phyloP scores from a whole-genome alignment of 1,140 invertebrate genomes.

The Akabosia matsudoensis region DNA sequence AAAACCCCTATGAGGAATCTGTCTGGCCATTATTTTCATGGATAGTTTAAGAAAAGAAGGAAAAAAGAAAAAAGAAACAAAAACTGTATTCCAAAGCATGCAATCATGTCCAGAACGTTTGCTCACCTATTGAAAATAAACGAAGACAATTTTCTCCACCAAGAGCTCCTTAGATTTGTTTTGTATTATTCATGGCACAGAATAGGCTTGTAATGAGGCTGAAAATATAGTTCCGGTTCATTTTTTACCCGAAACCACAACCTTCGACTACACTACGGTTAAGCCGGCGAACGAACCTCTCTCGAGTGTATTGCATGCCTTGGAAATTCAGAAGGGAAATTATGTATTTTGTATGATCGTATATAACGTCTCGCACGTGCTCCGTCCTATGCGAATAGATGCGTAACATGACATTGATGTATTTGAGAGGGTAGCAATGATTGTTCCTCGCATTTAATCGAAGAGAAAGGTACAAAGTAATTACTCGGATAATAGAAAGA shows the following conservation, averaged over 20 bases:
- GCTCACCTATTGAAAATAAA: background rate
- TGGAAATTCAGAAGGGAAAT: too few relatives aligned
- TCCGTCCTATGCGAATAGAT: background rate
- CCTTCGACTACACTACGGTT: background rate
- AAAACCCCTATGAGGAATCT: too few relatives aligned
- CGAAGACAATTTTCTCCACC: background rate
- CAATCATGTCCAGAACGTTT: background rate
- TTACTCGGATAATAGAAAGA: background rate
- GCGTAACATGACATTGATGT: constrained; percentile 3
- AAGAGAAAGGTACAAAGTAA: background rate
- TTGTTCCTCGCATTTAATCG: background rate
- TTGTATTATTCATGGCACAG: constrained; percentile 7
- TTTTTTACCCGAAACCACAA: background rate
- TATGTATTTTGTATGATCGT: background rate
- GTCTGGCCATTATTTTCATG: too few relatives aligned
- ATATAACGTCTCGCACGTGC: background rate
- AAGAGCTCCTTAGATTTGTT: background rate
- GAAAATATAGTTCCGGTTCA: background rate
- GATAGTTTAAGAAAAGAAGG: too few relatives aligned
- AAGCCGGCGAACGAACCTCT: background rate
- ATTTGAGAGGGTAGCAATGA: background rate
- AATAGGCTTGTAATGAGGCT: constrained; percentile 18
- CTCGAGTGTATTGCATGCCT: background rate
- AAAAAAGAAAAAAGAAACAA: too few relatives aligned
- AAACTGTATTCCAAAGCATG: background rate